phyloP scores from a whole-genome alignment of 2,113 vertebrate genomes.

The Lophius piscatorius region DNA sequence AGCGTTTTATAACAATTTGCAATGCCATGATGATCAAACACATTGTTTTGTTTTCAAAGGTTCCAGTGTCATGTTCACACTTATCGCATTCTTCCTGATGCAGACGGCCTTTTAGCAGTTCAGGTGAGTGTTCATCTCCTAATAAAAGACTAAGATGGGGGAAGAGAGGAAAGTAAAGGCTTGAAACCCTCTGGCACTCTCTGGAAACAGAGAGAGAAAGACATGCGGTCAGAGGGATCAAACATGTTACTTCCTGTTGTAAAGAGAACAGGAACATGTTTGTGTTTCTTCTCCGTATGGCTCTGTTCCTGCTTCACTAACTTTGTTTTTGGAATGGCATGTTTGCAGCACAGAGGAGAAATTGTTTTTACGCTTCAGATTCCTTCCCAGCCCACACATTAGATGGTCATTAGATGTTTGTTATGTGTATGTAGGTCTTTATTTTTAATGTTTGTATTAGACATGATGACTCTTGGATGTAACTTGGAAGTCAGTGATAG shows the following conservation, averaged over 20 bases:
- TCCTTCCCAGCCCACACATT: conserved; percentile 64
- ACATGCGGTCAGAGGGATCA: conserved; percentile 12
- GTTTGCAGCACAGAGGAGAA: conserved; percentile 68
- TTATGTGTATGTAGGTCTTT: conserved; percentile 39
- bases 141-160: not conserved
- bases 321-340: conserved; percentile 70
- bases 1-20: not conserved
- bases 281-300: conserved; percentile 48
- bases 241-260: conserved; percentile 45
- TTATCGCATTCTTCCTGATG: conserved; percentile 87
- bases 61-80: conserved; percentile 88
- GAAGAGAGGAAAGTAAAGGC: conserved; percentile 1
- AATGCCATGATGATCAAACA: not conserved
- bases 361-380: conserved; percentile 78
- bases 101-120: conserved; percentile 85
- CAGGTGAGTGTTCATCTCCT: conserved; percentile 77
- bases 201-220: not conserved
- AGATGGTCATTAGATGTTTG: conserved; percentile 53
- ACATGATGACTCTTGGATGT: conserved; percentile 51
- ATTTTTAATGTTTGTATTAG: conserved; percentile 56
- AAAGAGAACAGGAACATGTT: conserved; percentile 59
- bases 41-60: conserved; percentile 67
- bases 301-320: conserved; percentile 45
- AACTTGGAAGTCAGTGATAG: conserved; percentile 16
- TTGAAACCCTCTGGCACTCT: conserved; percentile 9